Base-by-base conservation (phyloP, 2,888 invertebrate species). In the Phrixothrix hirtus region DNA sequence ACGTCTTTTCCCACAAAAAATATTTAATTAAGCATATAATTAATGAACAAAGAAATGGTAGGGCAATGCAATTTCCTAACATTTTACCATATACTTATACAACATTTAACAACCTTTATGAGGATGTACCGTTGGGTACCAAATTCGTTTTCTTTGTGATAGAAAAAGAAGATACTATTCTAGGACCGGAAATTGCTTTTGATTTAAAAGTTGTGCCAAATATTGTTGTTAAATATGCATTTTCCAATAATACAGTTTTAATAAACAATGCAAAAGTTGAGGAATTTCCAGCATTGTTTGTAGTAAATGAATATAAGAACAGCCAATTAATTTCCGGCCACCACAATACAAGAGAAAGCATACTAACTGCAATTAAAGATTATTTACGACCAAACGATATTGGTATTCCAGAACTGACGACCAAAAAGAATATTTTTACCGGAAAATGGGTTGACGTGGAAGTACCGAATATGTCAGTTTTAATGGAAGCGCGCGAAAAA, bases 101-200 rank as follows among this genome's bases (percentile, higher is more conserved):
- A 1, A 78, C 79, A 32, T 72, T 79, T 45, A 68, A 74, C 17
- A 73, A 78, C 38, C 75, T 85, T 11, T 81, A 87, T 69, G 77
- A 78, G 37, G 77, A 78, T 45, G 70, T 81, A 0, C 78, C 83
- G 6, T 64, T 66, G 6, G 73, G 77, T 39, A 74, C 79, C 0
- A 72, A 81, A 29, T 85, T 81, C 64, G 79, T 83, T 29, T 82
- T 89, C 62, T 71, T 90, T 9, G 76, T 91, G 15, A 82, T 87
- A 66, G 89, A 89, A 73, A 75, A 80, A 47, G 76, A 75, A 5
- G 81, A 83, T 58, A 83, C 86, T 0, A 81, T 79, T 37, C 59
- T 75, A 17, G 90, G 88, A 1, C 76, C 83, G 30, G 83, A 88
- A 77, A 76, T 90, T 16, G 81, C 83, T 16, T 74, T 92, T 32